Percentiles rank a stretch among this genome's conserved stretches.
These are phyloP conservation scores for Parauchenoglanis ngamensis DNA, from an alignment of 2,797 vertebrate species.

Conservation along the genomic window DNA sequence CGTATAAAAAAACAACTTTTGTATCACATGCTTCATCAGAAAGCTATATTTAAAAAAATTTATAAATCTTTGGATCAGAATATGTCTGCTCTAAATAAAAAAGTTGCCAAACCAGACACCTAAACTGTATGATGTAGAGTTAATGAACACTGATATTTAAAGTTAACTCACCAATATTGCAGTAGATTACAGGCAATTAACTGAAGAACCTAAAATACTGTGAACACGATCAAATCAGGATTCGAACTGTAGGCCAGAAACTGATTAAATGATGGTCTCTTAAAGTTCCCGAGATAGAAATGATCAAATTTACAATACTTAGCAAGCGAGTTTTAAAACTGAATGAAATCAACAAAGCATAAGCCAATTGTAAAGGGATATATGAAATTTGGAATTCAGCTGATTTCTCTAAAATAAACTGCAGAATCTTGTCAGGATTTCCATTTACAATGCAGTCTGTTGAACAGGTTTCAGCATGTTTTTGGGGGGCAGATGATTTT, in stretches of 20 bases:
- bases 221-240: not conserved
- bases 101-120: not conserved
- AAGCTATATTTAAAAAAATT: not conserved
- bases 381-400: not conserved
- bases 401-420: not conserved
- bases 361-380: not conserved
- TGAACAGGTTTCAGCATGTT: not conserved
- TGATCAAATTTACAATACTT: not conserved
- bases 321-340: not conserved
- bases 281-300: not conserved
- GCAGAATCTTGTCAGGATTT: not conserved
- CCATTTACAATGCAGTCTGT: not conserved
- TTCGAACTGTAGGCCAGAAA: not conserved
- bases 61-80: not conserved
- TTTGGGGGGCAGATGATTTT: not conserved
- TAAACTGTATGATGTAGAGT: not conserved
- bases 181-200: not conserved
- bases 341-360: not conserved
- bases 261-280: not conserved
- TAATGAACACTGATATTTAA: not conserved
- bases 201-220: not conserved
- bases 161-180: not conserved
- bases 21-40: not conserved
- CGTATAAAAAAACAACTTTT: not conserved
- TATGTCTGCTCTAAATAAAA: not conserved